Evolutionary conservation across 1,140 invertebrate species (phyloP), one percentile per base, ranked within the genome.

Genomic region (Drosophila funebris): DNA sequence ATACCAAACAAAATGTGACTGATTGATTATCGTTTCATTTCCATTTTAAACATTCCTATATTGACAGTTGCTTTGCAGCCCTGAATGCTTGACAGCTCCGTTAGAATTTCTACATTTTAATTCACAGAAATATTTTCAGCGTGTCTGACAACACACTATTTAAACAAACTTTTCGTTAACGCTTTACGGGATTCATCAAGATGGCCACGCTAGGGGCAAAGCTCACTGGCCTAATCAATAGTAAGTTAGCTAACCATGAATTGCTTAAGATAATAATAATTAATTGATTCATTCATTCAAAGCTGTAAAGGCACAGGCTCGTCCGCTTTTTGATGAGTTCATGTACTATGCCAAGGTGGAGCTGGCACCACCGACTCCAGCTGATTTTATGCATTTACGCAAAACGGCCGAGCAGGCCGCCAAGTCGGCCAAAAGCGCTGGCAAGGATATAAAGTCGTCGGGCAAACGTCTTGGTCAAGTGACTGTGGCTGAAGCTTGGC

Each of bases 291-390:
- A 52, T n/a, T 16, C 4, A 3, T 9, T n/a, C 0, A 11, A 4
- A 58, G 22, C 20, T 3, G 13, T 13, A 2, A 18, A 95, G 37
- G 92, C 93, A 3, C 91, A 94, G 62, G 94, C 94, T 0, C 94
- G 93, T 61, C 97, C 97, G 0, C 94, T 94, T 77, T 92, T 98
- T 16, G 92, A 94, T 16, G 95, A 95, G 36, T 96, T 98, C 83
- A 87, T 95, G 91, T 96, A 96, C 81, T 99, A 99, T 91, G 98
- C 97, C 20, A 96, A 95, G 92, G 97, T 98, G 5, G 98, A 99
- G 93, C 90, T 99, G 61, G 93, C 94, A 11, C 98, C 98, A 52
- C 98, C 98, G 16, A 95, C 95, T 57, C 93, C 96, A 0, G 94
- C 93, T 39, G 98, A 99, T 76, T 95, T 98, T 75, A 94, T 96